A percentile compares a stretch with the other conserved stretches of the same genome.
Conservation (phyloP, 2,797 vertebrate genomes). For the Atherinosoma microstoma region DNA sequence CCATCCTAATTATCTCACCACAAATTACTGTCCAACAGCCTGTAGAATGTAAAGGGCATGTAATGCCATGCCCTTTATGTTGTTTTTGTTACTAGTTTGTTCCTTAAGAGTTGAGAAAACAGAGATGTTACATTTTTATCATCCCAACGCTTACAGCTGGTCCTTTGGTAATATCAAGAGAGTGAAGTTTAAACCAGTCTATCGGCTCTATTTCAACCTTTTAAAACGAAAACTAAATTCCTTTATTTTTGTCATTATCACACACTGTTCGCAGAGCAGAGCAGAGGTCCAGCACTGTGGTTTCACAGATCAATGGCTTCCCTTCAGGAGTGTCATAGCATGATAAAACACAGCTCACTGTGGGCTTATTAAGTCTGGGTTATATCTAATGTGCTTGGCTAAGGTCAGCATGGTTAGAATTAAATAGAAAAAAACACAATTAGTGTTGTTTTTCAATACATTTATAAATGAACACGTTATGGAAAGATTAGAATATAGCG, state of each 20-base stretch:
- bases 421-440: neutral
- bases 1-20: neutral
- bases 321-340: constrained; percentile 54
- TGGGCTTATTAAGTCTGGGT: constrained; percentile 31
- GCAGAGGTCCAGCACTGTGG: constrained; percentile 51
- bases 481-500: neutral
- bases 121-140: too few species aligned
- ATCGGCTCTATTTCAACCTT: constrained; percentile 27
- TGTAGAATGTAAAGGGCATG: neutral
- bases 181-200: neutral
- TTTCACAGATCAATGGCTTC: constrained; percentile 69
- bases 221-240: constrained; percentile 19
- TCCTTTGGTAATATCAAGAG: neutral
- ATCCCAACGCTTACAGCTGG: too few species aligned
- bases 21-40: neutral
- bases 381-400: constrained; percentile 42
- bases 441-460: constrained; percentile 20
- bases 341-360: constrained; percentile 59
- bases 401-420: constrained; percentile 8
- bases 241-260: constrained; percentile 18
- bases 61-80: neutral
- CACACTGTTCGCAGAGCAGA: constrained; percentile 40
- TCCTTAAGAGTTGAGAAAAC: neutral
- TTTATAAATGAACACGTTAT: constrained; percentile 2
- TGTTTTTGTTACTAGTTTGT: neutral